Conservation (phyloP, 2,888 invertebrate species). For the Parapristionchus giblindavisi region DNA sequence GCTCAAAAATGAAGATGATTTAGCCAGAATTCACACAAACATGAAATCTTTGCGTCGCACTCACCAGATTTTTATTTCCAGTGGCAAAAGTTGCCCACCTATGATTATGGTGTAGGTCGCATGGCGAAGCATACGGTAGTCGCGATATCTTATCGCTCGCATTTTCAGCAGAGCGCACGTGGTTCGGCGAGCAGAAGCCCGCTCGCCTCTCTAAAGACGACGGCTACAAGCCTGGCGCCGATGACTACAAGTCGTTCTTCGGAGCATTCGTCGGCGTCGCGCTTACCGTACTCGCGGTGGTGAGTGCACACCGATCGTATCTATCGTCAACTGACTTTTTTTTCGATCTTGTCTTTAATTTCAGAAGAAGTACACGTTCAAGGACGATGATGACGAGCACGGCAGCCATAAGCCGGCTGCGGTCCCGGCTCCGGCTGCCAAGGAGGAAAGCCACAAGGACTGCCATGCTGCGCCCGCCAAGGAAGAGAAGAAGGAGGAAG, state of each 20-base stretch:
- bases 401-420: neutral
- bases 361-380: conserved; percentile 31
- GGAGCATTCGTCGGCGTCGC: conserved; percentile 50
- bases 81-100: too few relatives aligned
- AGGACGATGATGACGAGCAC: conserved; percentile 7
- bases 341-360: neutral
- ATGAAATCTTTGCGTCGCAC: too few relatives aligned
- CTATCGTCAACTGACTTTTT: neutral
- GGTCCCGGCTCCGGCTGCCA: conserved; percentile 2
- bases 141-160: neutral
- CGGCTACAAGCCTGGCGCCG: conserved; percentile 46
- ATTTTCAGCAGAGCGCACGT: conserved; percentile 11
- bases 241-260: conserved; percentile 45
- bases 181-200: conserved; percentile 15
- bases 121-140: neutral
- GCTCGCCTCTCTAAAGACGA: conserved; percentile 20
- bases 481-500: conserved; percentile 37
- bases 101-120: neutral
- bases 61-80: too few relatives aligned
- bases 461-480: conserved; percentile 1
- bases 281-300: conserved; percentile 49
- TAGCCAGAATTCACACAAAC: too few relatives aligned
- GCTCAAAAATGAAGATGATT: too few relatives aligned
- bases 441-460: conserved; percentile 19
- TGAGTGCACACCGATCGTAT: conserved; percentile 31